Base-by-base conservation (phyloP, 2,888 invertebrate species). In the Myathropa florea region DNA sequence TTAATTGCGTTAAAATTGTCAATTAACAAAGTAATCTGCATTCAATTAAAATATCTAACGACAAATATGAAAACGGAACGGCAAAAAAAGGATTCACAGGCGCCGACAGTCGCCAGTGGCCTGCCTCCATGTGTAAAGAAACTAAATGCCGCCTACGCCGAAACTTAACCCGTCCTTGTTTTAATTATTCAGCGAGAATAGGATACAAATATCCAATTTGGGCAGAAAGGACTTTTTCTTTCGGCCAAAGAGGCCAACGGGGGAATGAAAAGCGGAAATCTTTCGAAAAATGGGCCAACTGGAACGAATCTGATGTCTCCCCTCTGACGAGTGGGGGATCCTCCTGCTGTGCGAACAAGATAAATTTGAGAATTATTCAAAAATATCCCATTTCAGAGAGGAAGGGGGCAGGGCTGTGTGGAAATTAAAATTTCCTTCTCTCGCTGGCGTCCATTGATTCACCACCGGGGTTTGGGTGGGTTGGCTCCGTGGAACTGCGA, bases 21-120 rank as follows among this genome's bases (percentile, higher is more conserved):
- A 85, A 85, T 85, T 85, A 82, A 85, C 85, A 70, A 78, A 85
- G 85, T 78, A 85, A 85, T 85, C 82, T 82, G 77, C 85, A 85
- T 85, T 82, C 82, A 85, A 85, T 85, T 85, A 85, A 82, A 82
- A 73, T 82, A 82, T 82, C 82, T 76, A 80, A 81, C 70, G 76
- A 80, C 71, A 70, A 76, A 84, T 72, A 76, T 81, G 80, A 75
- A 80, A 73, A 78, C 14, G n/a, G 30, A 53, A 57, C 4, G 23
- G 14, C n/a, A n/a, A 9, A 36, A 33, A 83, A 73, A 73, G 59
- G 73, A 63, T 63, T 67, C 21, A 18, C 23, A 65, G 26, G 12
- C 4, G 23, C 14, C 24, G 23, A 33, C 39, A 76, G 12, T 33
- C 55, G 9, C 46, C 18, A 46, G 18, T 18, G 46, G 46, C 18